Evolutionary conservation across 2,797 vertebrate species (phyloP), one percentile per base, ranked within the genome.

Genomic region (Acanthurus leucopareius): DNA sequence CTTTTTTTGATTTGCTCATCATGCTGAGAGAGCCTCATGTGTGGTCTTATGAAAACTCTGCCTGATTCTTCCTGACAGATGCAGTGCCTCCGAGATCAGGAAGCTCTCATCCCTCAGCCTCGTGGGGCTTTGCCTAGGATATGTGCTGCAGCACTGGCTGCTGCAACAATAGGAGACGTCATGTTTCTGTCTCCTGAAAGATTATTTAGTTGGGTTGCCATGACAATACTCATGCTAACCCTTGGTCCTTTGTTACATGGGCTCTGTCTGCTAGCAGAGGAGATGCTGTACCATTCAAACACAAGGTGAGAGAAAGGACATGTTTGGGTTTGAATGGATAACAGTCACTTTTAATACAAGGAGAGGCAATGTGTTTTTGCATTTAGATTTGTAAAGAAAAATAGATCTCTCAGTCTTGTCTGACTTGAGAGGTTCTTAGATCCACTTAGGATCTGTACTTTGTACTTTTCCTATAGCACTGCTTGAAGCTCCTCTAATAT

Each of bases 261-360:
- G 15, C 5, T 85, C 9, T 93, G 74, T 73, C 86, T 90, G 47
- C 59, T 93, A 16, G 19, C 38, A 1, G 90, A 93, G 81, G 92
- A 94, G 72, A 52, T 67, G 63, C 28, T 85, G 15, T 5, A 80
- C 62, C 92, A 92, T 20, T 73, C 69, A 25, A 84, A 69, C 32
- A 89, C 91, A 0, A 87, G 92, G 92, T 94, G 61, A 86, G 87
- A 60, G 42, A 40, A 17, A 51, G 22, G 5, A 44, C 14, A 42
- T 38, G 13, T 17, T 1, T 11, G 16, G 4, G 49, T 48, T 10
- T 35, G 32, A 35, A 35, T 7, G 32, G 32, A 35, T 35, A 35
- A 35, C 5, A 35, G 32, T 7, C 32, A 35, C 32, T 35, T 35
- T 35, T 1, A 35, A 35, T 35, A 35, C 32, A 35, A 35, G 7